Conservation (phyloP, 2,888 invertebrate genomes). For the Dicycla oo region DNA sequence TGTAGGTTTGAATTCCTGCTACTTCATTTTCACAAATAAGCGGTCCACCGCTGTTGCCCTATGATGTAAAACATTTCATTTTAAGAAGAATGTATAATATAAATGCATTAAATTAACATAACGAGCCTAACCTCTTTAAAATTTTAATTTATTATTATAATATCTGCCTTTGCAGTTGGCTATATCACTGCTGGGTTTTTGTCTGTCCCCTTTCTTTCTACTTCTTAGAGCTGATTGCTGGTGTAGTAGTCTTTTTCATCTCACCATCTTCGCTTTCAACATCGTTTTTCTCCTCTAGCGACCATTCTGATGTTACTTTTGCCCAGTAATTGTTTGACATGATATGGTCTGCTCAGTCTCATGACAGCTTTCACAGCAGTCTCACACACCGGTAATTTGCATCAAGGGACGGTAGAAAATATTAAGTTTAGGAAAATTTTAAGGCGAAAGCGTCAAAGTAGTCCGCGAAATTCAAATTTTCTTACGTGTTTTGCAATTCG, state of each 20-base stretch:
- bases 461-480: no score
- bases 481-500: no score
- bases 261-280: background rate
- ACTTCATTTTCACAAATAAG: slow-evolving; percentile 81
- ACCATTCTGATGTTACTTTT: background rate
- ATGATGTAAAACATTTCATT: slow-evolving; percentile 34
- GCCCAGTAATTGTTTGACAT: background rate
- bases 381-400: no score
- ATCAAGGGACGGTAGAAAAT: background rate
- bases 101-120: background rate
- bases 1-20: slow-evolving; percentile 82
- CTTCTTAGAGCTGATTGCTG: background rate
- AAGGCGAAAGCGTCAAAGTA: no score
- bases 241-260: background rate
- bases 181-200: background rate
- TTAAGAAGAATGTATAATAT: background rate
- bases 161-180: background rate
- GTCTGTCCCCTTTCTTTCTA: background rate
- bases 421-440: background rate
- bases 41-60: slow-evolving; percentile 86
- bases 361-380: no score
- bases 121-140: background rate
- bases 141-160: background rate
- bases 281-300: background rate
- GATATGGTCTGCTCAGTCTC: no score